Evolutionary conservation across 2,797 vertebrate genomes (phyloP).

Genomic region (Leptatherina wallacei): DNA sequence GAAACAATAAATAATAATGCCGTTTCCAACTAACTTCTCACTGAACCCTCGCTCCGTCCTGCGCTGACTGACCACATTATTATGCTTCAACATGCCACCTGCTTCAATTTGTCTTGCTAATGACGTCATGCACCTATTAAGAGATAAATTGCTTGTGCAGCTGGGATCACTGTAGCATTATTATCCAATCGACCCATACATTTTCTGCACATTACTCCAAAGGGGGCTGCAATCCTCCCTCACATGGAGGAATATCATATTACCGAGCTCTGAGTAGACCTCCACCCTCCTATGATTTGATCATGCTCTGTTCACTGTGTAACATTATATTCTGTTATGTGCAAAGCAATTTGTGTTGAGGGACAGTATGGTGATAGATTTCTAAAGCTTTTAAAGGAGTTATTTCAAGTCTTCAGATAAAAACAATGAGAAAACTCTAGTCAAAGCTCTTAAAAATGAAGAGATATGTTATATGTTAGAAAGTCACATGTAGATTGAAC

Average conservation of each 20-base stretch:
- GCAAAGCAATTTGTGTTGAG: conserved; percentile 33
- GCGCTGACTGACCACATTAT: conserved; percentile 35
- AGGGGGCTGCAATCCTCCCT: conserved; percentile 45
- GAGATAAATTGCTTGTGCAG: conserved; percentile 48
- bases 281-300: conserved; percentile 69
- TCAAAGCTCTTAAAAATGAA: background rate
- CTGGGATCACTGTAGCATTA: conserved; percentile 45
- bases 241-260: conserved; percentile 66
- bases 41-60: conserved; percentile 18
- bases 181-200: conserved; percentile 51
- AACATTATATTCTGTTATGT: conserved; percentile 56
- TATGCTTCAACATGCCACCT: conserved; percentile 32
- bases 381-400: background rate
- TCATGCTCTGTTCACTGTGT: conserved; percentile 60
- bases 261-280: conserved; percentile 62
- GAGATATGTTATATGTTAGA: background rate
- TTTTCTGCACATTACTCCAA: conserved; percentile 48
- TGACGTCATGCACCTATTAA: conserved; percentile 51
- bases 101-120: conserved; percentile 32
- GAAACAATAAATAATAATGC: conserved; percentile 54
- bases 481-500: conserved; percentile 16
- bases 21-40: conserved; percentile 33
- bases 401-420: background rate
- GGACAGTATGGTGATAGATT: conserved; percentile 1
- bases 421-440: background rate